Percentiles rank a stretch among this genome's conserved stretches.
These are phyloP conservation scores for Tenodera sinensis DNA, from an alignment of 2,888 invertebrate genomes.

Conservation along the genomic window DNA sequence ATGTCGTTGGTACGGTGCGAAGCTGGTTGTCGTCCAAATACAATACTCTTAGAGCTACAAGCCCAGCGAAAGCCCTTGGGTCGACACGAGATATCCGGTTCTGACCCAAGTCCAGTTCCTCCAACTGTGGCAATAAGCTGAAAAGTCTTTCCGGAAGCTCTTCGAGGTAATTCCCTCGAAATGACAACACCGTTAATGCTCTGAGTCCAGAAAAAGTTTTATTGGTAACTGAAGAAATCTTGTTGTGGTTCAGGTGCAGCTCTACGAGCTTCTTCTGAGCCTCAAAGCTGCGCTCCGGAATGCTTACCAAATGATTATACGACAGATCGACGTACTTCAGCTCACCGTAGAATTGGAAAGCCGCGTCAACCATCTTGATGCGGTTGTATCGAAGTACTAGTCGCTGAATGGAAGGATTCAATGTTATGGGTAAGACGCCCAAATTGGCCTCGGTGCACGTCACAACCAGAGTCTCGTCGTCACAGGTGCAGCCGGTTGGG, in stretches of 20 bases:
- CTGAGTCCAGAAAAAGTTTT: conserved; percentile 75
- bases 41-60: conserved; percentile 71
- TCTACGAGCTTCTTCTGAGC: conserved; percentile 79
- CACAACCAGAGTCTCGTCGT: conserved; percentile 84
- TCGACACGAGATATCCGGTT: conserved; percentile 80
- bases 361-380: conserved; percentile 79
- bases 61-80: conserved; percentile 69
- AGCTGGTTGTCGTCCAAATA: conserved; percentile 83
- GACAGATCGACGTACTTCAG: conserved; percentile 82
- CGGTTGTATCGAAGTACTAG: conserved; percentile 78
- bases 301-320: conserved; percentile 77
- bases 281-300: conserved; percentile 73
- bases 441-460: conserved; percentile 81
- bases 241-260: conserved; percentile 79
- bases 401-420: conserved; percentile 86
- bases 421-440: conserved; percentile 84
- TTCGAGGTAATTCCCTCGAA: conserved; percentile 77
- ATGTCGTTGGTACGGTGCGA: conserved; percentile 69
- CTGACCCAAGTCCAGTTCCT: conserved; percentile 81
- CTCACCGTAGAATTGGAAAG: conserved; percentile 84
- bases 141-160: conserved; percentile 73
- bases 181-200: conserved; percentile 73
- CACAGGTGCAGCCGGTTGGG: conserved; percentile 83
- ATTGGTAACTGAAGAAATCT: conserved; percentile 75
- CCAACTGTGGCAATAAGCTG: conserved; percentile 67